These are phyloP conservation scores for Oceanites oceanicus DNA, from an alignment of 2,113 vertebrate species.

Conservation along the genomic window DNA sequence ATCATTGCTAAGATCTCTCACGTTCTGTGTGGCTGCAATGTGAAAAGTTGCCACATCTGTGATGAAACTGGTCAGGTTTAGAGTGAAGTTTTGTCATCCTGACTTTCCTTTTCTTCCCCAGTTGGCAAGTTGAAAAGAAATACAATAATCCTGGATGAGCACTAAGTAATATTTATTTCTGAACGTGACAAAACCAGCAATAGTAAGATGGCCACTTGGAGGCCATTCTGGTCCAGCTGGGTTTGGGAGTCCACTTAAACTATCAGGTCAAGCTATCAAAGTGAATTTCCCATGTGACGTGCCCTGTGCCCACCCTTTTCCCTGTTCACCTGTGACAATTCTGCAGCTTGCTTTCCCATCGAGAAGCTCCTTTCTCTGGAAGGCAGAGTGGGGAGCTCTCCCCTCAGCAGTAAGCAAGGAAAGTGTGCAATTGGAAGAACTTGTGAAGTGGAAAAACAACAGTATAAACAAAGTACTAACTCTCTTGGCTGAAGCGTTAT, in stretches of 20 bases:
- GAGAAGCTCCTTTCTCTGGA: not conserved
- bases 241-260: not conserved
- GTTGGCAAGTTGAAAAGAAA: not conserved
- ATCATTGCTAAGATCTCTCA: not conserved
- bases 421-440: not conserved
- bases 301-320: not conserved
- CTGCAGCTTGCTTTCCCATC: not conserved
- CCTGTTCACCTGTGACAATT: not conserved
- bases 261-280: not conserved
- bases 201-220: not conserved
- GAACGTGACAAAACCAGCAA: accelerated
- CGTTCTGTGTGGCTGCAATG: not conserved
- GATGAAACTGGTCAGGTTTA: not conserved
- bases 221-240: not conserved
- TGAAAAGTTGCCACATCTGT: not conserved
- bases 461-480: not conserved
- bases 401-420: not conserved
- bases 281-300: accelerated
- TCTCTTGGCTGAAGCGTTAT: accelerated
- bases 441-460: not conserved
- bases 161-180: not conserved
- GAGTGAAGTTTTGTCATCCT: not conserved
- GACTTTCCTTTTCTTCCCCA: not conserved
- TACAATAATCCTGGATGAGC: accelerated
- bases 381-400: not conserved